Base-by-base conservation (phyloP, 2,797 vertebrate genomes). In the Lutjanus argentimaculatus region DNA sequence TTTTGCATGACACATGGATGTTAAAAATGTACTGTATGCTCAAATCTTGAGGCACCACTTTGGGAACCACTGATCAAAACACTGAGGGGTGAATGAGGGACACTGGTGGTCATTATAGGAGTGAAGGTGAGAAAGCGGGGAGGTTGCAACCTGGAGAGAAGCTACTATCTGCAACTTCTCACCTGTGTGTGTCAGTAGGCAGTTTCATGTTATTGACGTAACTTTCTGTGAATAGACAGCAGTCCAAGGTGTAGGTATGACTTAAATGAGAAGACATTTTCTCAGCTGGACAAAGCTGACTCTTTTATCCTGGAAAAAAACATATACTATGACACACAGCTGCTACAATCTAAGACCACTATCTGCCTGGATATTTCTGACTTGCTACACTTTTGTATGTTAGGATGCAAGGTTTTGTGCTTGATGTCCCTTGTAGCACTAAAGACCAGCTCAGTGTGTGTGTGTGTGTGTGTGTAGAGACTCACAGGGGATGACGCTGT, bases 401-500 rank as follows among this genome's bases (percentile, higher is more conserved):
- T 10, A 55, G 61, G 52, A 13, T 56, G 19, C 45, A 59, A 67
- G 21, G 21, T 16, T 68, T 43, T n/a, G 36, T 45, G 48, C 65
- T 53, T 6, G 25, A 17, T 25, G 8, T 56, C 21, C 30, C 13
- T 43, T 8, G 21, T 42, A 11, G 40, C 22, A 46, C 51, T 45
- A n/a, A 21, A 19, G 10, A 21, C 3, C 53, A 80, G 49, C n/a
- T 73, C 8, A 19, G 16, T 57, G 36, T 53, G 25, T 45, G 48
- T 36, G 30, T 19, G 52, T 46, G 19, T 42, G 10, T n/a, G 9
- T 2, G 0, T 52, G 22, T 25, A 14, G 13, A 40, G 10, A 93
- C 98, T 97, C 91, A 99, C 99, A 96, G 30, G 95, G 83, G 15
- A 88, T 11, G 1, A 97, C 91, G 80, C 95, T 99, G 46, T 98